Evolutionary conservation across 1,140 invertebrate species (phyloP).

Genomic region (Achatina immaculata): DNA sequence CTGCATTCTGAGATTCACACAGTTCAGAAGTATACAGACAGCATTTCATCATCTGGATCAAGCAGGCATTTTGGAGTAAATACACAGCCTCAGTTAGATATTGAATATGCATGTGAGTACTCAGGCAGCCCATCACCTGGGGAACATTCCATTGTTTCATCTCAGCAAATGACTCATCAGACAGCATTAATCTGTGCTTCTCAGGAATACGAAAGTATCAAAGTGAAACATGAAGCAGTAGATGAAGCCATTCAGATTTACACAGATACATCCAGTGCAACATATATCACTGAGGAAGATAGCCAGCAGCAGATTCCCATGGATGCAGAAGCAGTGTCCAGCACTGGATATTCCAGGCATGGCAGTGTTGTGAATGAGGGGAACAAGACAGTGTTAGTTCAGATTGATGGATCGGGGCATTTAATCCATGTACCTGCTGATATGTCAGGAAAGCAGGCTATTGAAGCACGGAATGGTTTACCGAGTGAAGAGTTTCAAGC

Average conservation of each 20-base stretch:
- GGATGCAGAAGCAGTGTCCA: neutral
- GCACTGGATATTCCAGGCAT: neutral
- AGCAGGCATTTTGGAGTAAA: conserved; percentile 1
- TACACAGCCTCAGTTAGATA: neutral
- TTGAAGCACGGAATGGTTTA: neutral
- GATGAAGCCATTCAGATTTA: neutral
- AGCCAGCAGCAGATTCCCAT: neutral
- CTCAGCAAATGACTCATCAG: neutral
- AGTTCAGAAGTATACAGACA: conserved; percentile 15
- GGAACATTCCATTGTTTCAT: neutral
- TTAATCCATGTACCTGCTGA: neutral
- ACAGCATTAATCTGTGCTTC: neutral
- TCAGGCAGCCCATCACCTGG: neutral
- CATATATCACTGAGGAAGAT: neutral
- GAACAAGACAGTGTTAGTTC: neutral
- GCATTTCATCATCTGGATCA: neutral
- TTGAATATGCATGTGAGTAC: conserved; percentile 8
- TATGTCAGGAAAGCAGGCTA: neutral
- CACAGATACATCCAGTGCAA: neutral
- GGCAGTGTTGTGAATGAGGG: neutral
- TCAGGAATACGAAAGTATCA: neutral
- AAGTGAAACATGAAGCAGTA: conserved; percentile 2
- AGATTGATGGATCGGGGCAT: neutral
- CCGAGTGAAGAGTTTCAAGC: neutral
- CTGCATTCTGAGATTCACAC: conserved; percentile 15